Evolutionary conservation across 2,797 vertebrate species (phyloP).

Genomic region (Acanthornis magna): DNA sequence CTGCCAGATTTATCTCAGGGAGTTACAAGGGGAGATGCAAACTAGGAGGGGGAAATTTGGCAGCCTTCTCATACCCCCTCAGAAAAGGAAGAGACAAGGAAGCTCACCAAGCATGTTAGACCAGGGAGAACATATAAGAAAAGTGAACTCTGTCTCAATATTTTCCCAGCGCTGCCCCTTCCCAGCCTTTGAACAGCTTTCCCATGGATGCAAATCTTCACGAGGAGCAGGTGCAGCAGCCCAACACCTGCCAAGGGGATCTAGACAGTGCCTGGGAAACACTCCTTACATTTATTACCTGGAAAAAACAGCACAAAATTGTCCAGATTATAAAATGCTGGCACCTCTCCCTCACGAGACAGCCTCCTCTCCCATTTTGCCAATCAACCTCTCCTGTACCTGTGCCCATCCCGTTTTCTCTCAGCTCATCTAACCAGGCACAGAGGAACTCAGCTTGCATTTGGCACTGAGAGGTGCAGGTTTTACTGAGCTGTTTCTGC

Average conservation of each 20-base stretch:
- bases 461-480: neutral
- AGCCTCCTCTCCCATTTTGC: neutral
- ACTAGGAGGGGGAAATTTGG: neutral
- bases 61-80: neutral
- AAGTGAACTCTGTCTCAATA: neutral
- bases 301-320: neutral
- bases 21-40: neutral
- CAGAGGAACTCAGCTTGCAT: neutral
- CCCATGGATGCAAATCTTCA: neutral
- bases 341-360: neutral
- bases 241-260: neutral
- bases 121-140: neutral
- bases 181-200: neutral
- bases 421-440: neutral
- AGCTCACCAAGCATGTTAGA: neutral
- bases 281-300: neutral
- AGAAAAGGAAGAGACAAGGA: neutral
- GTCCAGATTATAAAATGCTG: neutral
- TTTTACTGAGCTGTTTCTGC: neutral
- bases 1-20: constrained; percentile 39
- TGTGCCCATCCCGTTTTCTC: neutral
- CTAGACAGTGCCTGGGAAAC: neutral
- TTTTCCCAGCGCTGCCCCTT: neutral
- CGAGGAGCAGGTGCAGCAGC: neutral
- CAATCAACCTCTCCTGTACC: neutral